Percentiles rank a stretch among this genome's conserved stretches.
phyloP scores from a whole-genome alignment of 64 coral and sea anemone species.

The Dendronephthya gigantea region DNA sequence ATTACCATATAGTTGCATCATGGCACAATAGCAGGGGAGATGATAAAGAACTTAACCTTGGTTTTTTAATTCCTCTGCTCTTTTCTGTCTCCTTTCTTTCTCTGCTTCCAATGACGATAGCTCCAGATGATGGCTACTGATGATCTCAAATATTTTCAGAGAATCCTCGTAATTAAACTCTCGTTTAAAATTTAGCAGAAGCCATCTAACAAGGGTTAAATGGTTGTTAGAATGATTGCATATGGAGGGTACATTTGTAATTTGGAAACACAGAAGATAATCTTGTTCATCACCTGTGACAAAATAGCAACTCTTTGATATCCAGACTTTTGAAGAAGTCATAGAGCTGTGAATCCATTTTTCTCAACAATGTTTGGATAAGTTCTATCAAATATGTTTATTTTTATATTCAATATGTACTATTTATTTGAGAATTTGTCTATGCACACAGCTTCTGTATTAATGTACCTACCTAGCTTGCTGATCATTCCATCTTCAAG shows the following conservation, averaged over 20 bases:
- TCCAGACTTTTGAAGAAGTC: constrained; percentile 50
- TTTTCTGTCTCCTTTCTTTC: constrained; percentile 59
- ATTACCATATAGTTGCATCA: too few relatives aligned
- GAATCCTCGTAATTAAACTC: constrained; percentile 80
- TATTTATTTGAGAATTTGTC: too few relatives aligned
- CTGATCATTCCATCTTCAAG: constrained; percentile 80
- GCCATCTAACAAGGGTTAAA: constrained; percentile 65
- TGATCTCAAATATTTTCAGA: constrained; percentile 84
- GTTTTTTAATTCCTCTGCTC: constrained; percentile 57
- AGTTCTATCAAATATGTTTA: constrained; percentile 42
- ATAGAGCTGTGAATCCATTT: constrained; percentile 64
- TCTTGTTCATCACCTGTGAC: constrained; percentile 55
- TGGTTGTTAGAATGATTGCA: too few relatives aligned
- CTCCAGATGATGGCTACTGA: constrained; percentile 89
- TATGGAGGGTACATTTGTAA: too few relatives aligned
- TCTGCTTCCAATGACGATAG: constrained; percentile 74
- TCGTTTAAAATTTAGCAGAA: constrained; percentile 78
- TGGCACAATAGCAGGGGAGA: too few relatives aligned
- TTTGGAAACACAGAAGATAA: background rate
- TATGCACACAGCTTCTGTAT: too few relatives aligned
- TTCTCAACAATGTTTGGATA: constrained; percentile 56
- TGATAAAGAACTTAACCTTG: too few relatives aligned
- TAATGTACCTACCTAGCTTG: constrained; percentile 72
- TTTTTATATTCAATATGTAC: too few relatives aligned
- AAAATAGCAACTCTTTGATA: constrained; percentile 80